These are phyloP conservation scores for Hyaena hyaena DNA, from an alignment of 2,113 vertebrate genomes.

Conservation along the genomic window DNA sequence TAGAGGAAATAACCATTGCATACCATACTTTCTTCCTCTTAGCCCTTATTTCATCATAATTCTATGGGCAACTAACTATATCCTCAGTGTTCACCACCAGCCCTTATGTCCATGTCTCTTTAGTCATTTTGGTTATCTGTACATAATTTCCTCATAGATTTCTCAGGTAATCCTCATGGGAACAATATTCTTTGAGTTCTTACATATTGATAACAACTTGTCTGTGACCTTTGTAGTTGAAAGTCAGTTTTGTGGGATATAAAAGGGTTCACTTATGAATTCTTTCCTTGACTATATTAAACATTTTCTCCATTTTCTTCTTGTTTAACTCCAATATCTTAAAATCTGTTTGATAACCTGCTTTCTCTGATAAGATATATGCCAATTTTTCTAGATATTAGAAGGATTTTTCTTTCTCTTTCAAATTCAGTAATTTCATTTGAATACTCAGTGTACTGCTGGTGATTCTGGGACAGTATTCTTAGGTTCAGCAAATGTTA, in stretches of 20 bases:
- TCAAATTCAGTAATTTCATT: not conserved
- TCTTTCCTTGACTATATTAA: not conserved
- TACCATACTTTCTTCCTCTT: not conserved
- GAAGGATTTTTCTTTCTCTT: not conserved
- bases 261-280: not conserved
- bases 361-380: not conserved
- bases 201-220: not conserved
- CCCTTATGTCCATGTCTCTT: not conserved
- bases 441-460: not conserved
- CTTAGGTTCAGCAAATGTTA: not conserved
- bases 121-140: not conserved
- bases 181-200: not conserved
- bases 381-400: not conserved
- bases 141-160: not conserved
- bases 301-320: not conserved
- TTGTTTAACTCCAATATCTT: not conserved
- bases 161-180: not conserved
- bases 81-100: not conserved
- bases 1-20: not conserved
- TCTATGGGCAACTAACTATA: not conserved
- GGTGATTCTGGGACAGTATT: not conserved
- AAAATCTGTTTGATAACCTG: not conserved
- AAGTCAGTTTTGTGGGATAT: not conserved
- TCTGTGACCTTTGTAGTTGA: not conserved
- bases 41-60: not conserved